Percentiles rank a stretch among this genome's conserved stretches.
Evolutionary conservation across 2,113 vertebrate genomes (phyloP).

Genomic region (Hemicordylus capensis): DNA sequence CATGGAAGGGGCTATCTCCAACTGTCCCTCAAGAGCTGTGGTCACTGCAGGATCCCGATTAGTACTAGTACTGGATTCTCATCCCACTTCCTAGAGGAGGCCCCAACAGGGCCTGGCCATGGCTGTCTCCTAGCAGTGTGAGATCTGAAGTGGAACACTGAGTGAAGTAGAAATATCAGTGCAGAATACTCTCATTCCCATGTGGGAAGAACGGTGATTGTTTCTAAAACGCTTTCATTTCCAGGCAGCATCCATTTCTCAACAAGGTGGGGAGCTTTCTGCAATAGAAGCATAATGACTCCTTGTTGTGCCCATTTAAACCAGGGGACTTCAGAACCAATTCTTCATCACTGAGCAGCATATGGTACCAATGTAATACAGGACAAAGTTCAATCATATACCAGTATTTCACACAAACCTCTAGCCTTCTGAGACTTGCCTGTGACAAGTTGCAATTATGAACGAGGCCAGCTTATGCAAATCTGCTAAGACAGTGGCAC

Average conservation of each 20-base stretch:
- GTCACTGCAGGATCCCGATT: no score
- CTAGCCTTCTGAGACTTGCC: conserved; percentile 22
- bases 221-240: background rate
- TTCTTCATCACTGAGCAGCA: conserved; percentile 21
- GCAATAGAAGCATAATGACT: background rate
- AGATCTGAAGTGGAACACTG: no score
- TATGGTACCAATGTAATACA: conserved; percentile 32
- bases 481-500: background rate
- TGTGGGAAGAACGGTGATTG: background rate
- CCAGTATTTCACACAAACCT: conserved; percentile 20
- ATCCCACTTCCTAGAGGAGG: no score
- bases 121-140: no score
- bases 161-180: background rate
- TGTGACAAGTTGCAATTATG: conserved; percentile 1
- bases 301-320: conserved; percentile 1
- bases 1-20: no score
- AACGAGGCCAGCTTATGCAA: conserved; percentile 6
- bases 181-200: background rate
- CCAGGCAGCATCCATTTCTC: background rate
- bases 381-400: conserved; percentile 30
- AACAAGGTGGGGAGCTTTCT: background rate
- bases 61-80: no score
- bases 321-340: background rate
- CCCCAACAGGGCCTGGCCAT: no score
- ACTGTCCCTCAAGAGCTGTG: no score